Base-by-base conservation (phyloP, 1,140 invertebrate genomes). In the Halesus radiatus region DNA sequence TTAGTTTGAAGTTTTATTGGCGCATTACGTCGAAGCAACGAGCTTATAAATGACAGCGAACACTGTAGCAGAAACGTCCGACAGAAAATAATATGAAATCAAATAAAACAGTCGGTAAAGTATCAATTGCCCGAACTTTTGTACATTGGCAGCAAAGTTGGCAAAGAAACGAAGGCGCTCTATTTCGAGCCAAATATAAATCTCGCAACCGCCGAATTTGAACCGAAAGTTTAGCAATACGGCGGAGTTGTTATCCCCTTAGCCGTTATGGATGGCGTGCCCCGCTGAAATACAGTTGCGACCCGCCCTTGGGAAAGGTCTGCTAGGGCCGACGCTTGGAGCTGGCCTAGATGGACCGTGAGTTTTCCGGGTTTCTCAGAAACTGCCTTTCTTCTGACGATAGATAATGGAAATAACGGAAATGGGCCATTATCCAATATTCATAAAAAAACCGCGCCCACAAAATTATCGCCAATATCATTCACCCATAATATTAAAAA, bases 191-290 rank as follows among this genome's bases (percentile, higher is more conserved):
- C 60, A 64, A 64, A 15, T 64, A 64, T 64, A 64, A 64, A 64
- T 64, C 60, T 64, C 60, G 60, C 26, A 64, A 64, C 60, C 60
- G 60, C 60, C 60, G 60, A 64, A 64, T 64, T 64, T 64, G 20
- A 64, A 64, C 60, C 26, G 60, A 64, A 64, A 64, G 60, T 64
- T 64, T 64, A n/a, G 60, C 60, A 64, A 64, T 64, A 64, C 60
- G 60, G 60, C 18, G 22, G 60, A 62, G 22, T 26, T 26, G 60
- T 64, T 64, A 64, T 64, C 68, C 68, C 32, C 68, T 37, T 37
- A 64, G 20, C 22, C 60, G 60, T 64, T 26, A 64, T 26, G 60
- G 60, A 26, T 26, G 60, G 60, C 22, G 22, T n/a, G 26, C 60
- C 23, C 60, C 20, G 13, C 22, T 20, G 15, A 58, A 18, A 58